Evolutionary conservation across 2,113 vertebrate species (phyloP).

Genomic region (Raja brachyura): DNA sequence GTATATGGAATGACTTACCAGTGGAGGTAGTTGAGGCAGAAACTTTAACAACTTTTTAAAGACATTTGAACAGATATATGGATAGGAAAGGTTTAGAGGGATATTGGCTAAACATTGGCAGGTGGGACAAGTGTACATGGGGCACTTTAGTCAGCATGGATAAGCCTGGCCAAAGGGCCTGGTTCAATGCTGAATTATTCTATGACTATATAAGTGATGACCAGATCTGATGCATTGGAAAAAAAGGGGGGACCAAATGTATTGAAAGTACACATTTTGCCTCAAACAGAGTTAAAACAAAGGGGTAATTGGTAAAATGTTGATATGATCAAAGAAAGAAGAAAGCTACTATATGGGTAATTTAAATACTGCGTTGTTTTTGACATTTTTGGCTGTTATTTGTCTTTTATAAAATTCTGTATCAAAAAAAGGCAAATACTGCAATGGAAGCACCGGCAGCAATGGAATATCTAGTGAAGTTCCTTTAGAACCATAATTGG

Average conservation of each 20-base stretch:
- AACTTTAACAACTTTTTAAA: no score
- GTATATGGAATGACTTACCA: no score
- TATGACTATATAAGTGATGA: no score
- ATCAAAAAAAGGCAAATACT: not conserved
- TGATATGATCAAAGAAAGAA: not conserved
- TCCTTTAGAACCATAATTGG: not conserved
- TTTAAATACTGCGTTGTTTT: not conserved
- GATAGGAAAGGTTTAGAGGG: no score
- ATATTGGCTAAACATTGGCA: no score
- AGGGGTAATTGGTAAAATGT: not conserved
- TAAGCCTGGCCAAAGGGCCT: no score
- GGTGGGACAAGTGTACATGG: no score
- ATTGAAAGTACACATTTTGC: not conserved
- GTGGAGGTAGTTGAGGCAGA: no score
- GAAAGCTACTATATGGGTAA: not conserved
- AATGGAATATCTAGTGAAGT: not conserved
- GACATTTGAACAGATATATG: no score
- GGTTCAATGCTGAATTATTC: no score
- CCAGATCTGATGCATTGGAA: no score
- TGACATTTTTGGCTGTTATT: not conserved
- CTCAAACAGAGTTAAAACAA: not conserved
- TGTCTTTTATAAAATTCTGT: not conserved
- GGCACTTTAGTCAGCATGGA: no score
- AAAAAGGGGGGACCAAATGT: not conserved
- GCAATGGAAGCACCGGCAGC: not conserved